Evolutionary conservation across 2,888 invertebrate genomes (phyloP), one percentile per base, ranked within the genome.

Genomic region (Melanchra persicariae): DNA sequence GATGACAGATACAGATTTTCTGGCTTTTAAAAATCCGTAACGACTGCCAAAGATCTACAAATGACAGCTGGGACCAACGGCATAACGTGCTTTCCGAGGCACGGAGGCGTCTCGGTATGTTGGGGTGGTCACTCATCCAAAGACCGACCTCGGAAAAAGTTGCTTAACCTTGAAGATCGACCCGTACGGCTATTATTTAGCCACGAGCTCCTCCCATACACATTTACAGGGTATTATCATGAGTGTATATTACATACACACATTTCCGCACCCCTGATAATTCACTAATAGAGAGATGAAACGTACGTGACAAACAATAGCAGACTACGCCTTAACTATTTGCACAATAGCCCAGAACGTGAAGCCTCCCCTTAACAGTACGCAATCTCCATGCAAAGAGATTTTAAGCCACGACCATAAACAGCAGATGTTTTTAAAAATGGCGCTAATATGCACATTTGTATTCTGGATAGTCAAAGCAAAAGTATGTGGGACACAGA

Each of bases 301-400:
- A 86, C 88, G 88, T 88, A 86, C 88, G 88, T 88, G 88, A 74
- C 79, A 55, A 72, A 87, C 84, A 88, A 87, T 74, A 67, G 55
- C 10, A 37, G 26, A 59, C 67, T 62, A 57, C 58, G 81, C 67
- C 75, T 87, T 83, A 87, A 67, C 55, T 60, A 61, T 85, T 83
- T 84, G 85, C 87, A 81, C 87, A 87, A 87, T 76, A 68, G 47
- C n/a, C 43, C 26, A 58, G 55, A 0, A 70, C 61, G 59, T 49
- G 22, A 69, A 68, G 24, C 15, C 54, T 66, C 17, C 75, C 74
- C 69, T 77, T 74, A 77, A 58, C 63, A 63, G 47, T 81, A 40
- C 63, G 58, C 64, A 40, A 77, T 73, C 57, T 26, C 43, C 12
- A 63, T 63, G 67, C 57, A 81, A 81, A 37, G 19, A 74, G 77